Percentiles rank a stretch among this genome's conserved stretches.
Conservation (phyloP, 1,140 invertebrate species). For the Acromyrmex heyeri region DNA sequence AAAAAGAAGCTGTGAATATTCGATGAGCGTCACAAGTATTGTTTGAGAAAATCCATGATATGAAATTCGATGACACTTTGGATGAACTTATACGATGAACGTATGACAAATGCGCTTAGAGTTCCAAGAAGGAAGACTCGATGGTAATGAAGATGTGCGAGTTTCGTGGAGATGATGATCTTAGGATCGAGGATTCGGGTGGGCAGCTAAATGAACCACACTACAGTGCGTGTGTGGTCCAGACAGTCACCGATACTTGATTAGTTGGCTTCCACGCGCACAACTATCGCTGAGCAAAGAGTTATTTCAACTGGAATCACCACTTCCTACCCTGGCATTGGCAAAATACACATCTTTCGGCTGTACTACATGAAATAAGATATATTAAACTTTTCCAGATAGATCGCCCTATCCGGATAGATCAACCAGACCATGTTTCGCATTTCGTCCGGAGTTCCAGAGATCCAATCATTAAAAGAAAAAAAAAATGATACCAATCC, state of each 20-base stretch:
- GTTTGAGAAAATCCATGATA: neutral
- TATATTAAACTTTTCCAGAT: conserved; percentile 49
- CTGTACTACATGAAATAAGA: conserved; percentile 56
- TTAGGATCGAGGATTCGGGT: conserved; percentile 75
- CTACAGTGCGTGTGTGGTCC: conserved; percentile 75
- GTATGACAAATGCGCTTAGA: neutral
- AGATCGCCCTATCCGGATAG: conserved; percentile 28
- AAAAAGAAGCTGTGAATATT: neutral
- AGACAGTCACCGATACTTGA: conserved; percentile 78
- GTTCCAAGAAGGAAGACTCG: neutral
- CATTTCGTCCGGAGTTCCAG: neutral
- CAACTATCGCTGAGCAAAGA: conserved; percentile 86
- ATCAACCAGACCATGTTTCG: conserved; percentile 17
- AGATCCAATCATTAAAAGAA: conserved; percentile 10
- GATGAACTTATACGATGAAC: neutral
- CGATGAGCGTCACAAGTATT: neutral
- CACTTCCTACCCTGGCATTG: conserved; percentile 44
- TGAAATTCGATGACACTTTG: neutral
- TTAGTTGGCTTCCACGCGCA: conserved; percentile 86
- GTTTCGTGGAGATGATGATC: conserved; percentile 36
- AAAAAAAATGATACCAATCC: neutral
- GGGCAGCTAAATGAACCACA: conserved; percentile 81
- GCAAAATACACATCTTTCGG: conserved; percentile 52
- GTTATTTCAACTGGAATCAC: conserved; percentile 84
- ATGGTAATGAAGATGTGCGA: conserved; percentile 6